Base-by-base conservation (phyloP, 2,113 vertebrate species). In the Opisthocomus hoazin region DNA sequence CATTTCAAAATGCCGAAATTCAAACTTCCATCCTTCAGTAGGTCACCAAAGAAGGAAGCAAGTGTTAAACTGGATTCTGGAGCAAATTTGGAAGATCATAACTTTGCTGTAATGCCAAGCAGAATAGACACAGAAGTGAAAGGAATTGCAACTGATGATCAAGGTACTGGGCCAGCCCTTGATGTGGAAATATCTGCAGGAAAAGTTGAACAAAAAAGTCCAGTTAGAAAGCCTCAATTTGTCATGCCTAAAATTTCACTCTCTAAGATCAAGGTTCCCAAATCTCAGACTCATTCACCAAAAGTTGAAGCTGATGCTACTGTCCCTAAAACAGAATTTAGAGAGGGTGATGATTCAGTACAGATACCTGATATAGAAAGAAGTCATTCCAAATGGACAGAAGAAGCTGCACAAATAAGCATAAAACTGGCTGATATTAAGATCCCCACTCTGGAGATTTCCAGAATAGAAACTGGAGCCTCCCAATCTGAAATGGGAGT, bases 1-100 rank as follows among this genome's bases (percentile, higher is more conserved):
- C 94, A 97, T 50, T 97, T 97, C 54, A 98, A 97, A 84, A 82
- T 85, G 54, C 94, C 97, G 12, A 95, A 89, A 78, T 87, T 98
- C 51, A 97, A 97, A 84, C 82, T 98, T 7, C 98, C 97, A 1
- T 96, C 97, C 16, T 96, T 98, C 74, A 94, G 64, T 18, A 61
- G 92, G 96, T 97, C 97, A 53, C 96, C 97, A 3, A 97, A 97
- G 83, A 98, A 98, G 69, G 97, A 94, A 63, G 56, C 54, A n/a
- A 94, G 14, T n/a, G 8, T 65, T 50, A 94, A 85, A 64, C 9
- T 1, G 1, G 92, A 84, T 43, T 61, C 89, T 56, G 91, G 22
- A 82, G 29, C 14, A 66, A 32, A 37, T 65, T 8, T 64, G 16
- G 95, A 90, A 73, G 96, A 95, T 11, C 24, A 43, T 32, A 75